phyloP scores from a whole-genome alignment of 2,888 invertebrate genomes.

The Linyphia triangularis region DNA sequence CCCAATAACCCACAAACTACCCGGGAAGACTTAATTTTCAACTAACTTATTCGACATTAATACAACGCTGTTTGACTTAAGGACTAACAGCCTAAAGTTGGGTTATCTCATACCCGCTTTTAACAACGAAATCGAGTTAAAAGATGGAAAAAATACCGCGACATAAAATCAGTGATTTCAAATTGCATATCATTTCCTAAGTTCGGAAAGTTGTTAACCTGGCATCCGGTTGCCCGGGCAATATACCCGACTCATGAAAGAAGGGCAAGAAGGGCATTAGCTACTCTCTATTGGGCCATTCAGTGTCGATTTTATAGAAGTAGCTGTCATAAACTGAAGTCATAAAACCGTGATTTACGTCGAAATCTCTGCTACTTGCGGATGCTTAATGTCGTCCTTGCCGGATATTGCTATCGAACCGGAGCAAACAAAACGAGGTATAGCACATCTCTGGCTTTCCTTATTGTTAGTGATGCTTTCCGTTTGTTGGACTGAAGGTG shows the following conservation, averaged over 20 bases:
- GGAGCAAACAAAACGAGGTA: conserved; percentile 35
- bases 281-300: conserved; percentile 67
- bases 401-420: conserved; percentile 61
- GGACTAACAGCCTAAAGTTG: background rate
- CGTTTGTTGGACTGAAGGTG: background rate
- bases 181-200: conserved; percentile 69
- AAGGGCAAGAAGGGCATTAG: conserved; percentile 48
- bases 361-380: conserved; percentile 26
- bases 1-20: background rate
- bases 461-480: conserved; percentile 36
- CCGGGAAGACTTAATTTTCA: conserved; percentile 6
- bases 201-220: conserved; percentile 64
- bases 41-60: background rate
- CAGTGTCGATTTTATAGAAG: conserved; percentile 68
- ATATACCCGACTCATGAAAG: conserved; percentile 41
- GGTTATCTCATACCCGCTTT: background rate
- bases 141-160: conserved; percentile 5
- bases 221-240: conserved; percentile 37
- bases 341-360: conserved; percentile 69
- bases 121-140: conserved; percentile 21
- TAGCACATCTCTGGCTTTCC: conserved; percentile 14
- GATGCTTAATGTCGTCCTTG: conserved; percentile 47
- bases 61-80: background rate
- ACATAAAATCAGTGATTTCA: conserved; percentile 52
- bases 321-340: conserved; percentile 70